Evolutionary conservation across 2,797 vertebrate species (phyloP).

Genomic region (Petrocephalus sullivani): DNA sequence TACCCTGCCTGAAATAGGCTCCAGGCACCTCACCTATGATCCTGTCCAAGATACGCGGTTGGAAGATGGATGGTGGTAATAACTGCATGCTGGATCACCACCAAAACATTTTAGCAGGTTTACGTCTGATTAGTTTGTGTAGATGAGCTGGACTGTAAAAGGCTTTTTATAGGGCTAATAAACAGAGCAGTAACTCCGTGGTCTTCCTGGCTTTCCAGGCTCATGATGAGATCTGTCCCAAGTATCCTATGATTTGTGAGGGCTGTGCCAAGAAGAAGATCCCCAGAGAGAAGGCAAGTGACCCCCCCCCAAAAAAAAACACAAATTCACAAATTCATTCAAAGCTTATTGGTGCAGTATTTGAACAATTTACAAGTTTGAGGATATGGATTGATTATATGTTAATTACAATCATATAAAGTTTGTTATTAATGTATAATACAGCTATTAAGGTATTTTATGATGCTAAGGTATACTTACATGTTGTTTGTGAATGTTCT

Average conservation of each 20-base stretch:
- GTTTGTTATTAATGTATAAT: neutral
- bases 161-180: neutral
- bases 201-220: slow-evolving; percentile 58
- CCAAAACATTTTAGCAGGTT: neutral
- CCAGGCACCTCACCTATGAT: neutral
- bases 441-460: neutral
- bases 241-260: slow-evolving; percentile 87
- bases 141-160: neutral
- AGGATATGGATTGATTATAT: no score
- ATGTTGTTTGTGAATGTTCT: neutral
- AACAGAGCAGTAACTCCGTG: neutral
- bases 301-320: neutral
- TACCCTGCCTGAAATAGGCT: neutral
- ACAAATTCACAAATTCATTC: neutral
- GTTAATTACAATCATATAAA: neutral
- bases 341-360: neutral
- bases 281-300: slow-evolving; percentile 78
- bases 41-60: neutral
- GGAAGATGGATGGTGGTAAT: neutral
- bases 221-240: slow-evolving; percentile 87
- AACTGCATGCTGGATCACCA: neutral
- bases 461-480: neutral
- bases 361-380: neutral
- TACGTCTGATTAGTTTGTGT: neutral
- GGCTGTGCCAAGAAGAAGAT: slow-evolving; percentile 89